phyloP scores from a whole-genome alignment of 2,113 vertebrate species.

The Myotis davidii region DNA sequence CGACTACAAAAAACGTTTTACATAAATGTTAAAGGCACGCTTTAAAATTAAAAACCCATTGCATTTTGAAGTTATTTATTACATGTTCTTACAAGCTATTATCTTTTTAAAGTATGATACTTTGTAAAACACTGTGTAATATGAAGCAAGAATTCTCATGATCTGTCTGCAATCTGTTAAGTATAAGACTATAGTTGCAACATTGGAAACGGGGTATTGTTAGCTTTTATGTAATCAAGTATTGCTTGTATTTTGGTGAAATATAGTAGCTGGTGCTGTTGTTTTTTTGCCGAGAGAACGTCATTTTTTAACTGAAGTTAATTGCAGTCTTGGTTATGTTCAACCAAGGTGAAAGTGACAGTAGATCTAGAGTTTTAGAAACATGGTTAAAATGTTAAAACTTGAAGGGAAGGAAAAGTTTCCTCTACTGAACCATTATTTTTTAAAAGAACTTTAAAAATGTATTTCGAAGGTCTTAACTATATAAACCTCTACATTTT shows the following conservation, averaged over 20 bases:
- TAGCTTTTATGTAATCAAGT: neutral
- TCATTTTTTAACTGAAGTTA: slow-evolving; percentile 25
- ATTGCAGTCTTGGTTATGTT: slow-evolving; percentile 44
- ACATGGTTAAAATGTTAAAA: neutral
- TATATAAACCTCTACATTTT: neutral
- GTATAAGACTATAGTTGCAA: neutral
- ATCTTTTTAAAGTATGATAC: too few species aligned
- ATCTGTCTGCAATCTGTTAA: neutral
- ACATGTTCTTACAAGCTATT: too few species aligned
- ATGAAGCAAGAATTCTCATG: too few species aligned
- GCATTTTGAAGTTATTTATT: too few species aligned
- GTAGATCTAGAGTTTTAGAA: slow-evolving; percentile 32
- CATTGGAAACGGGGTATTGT: neutral
- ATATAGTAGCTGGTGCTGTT: neutral
- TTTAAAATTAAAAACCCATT: too few species aligned
- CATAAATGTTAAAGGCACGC: too few species aligned
- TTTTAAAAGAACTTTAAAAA: neutral
- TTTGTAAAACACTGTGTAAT: too few species aligned
- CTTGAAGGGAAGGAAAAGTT: neutral
- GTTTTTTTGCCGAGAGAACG: slow-evolving; percentile 34
- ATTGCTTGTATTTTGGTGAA: slow-evolving; percentile 18
- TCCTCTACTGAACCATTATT: neutral
- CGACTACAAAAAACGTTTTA: too few species aligned
- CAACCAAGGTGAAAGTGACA: neutral
- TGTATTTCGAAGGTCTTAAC: slow-evolving; percentile 1